Percentiles rank a stretch among this genome's conserved stretches.
Evolutionary conservation across 2,797 vertebrate species (phyloP).

Genomic region (Mormyrus hasselquistii): DNA sequence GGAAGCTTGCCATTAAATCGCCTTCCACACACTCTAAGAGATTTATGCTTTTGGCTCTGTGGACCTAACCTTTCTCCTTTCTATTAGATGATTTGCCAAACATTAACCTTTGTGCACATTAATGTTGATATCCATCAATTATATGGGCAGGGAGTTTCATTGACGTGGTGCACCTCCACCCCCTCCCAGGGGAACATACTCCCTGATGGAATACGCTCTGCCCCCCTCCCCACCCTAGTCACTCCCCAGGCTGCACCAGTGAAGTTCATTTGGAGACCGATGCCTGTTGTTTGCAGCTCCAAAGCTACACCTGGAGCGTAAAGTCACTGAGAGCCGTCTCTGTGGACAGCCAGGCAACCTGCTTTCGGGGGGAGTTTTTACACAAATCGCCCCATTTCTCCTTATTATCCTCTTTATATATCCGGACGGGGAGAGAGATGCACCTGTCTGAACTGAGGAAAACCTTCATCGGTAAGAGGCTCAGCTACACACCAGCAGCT

Average conservation of each 20-base stretch:
- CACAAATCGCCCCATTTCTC: neutral
- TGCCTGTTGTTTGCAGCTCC: neutral
- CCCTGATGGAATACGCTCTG: neutral
- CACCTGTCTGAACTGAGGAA: neutral
- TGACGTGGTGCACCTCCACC: neutral
- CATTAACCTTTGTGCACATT: conserved; percentile 7
- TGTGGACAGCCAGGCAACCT: neutral
- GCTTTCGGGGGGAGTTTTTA: neutral
- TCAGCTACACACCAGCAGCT: neutral
- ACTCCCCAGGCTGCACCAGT: neutral
- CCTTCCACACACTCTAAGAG: neutral
- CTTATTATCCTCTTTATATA: neutral
- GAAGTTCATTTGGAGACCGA: neutral
- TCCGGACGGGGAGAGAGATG: neutral
- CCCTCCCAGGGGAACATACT: neutral
- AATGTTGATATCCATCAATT: conserved; percentile 13
- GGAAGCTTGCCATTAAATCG: neutral
- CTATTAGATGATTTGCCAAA: neutral
- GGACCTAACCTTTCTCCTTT: conserved; percentile 4
- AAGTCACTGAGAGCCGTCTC: neutral
- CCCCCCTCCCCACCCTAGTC: neutral
- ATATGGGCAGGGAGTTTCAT: neutral
- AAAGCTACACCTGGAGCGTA: neutral
- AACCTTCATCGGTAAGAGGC: neutral
- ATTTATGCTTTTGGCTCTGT: neutral